Evolutionary conservation across 2,888 invertebrate genomes (phyloP), one percentile per base, ranked within the genome.

Genomic region (Athalia cordata): DNA sequence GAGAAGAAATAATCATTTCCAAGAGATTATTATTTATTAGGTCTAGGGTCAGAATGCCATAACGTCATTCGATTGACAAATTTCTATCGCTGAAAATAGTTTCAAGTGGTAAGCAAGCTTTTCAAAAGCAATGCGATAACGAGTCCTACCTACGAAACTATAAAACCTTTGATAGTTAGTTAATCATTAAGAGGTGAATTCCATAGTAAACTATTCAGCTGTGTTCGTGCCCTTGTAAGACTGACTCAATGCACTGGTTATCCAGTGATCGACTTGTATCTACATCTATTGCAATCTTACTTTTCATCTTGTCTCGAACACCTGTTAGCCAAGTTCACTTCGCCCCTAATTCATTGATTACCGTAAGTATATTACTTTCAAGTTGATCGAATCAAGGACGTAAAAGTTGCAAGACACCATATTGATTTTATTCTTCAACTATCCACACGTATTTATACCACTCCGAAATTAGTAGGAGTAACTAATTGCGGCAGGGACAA

Each of bases 1-100:
- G 89, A 89, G 9, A 90, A 88, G 80, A 89, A 89, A 80, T 75
- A 43, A 70, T 5, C 45, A 47, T 66, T 66, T 9, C 3, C 6
- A 61, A 15, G 75, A 75, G 43, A 64, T 75, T 62, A 75, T 75
- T 62, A 75, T 75, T 75, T 52, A 75, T 75, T 75, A 75, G 43
- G 15, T 75, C 7, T 75, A 75, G 50, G 43, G 9, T 4, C 45
- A 67, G 8, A 15, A 68, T 55, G 50, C 15, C 68, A 55, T 15
- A 68, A n/a, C 68, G 15, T 68, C 43, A 15, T 68, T 9, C 4
- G 11, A 62, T 62, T 8, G 62, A 0, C 13, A 13, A 29, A 62
- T 4, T 55, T n/a, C 55, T 8, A 55, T 55, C n/a, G 3, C 9
- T n/a, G 55, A 55, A 55, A 11, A 55, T 55, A 55, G n/a, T 55